These are phyloP conservation scores for Leptodactylus fallax DNA, from an alignment of 2,797 vertebrate species.

Conservation along the genomic window DNA sequence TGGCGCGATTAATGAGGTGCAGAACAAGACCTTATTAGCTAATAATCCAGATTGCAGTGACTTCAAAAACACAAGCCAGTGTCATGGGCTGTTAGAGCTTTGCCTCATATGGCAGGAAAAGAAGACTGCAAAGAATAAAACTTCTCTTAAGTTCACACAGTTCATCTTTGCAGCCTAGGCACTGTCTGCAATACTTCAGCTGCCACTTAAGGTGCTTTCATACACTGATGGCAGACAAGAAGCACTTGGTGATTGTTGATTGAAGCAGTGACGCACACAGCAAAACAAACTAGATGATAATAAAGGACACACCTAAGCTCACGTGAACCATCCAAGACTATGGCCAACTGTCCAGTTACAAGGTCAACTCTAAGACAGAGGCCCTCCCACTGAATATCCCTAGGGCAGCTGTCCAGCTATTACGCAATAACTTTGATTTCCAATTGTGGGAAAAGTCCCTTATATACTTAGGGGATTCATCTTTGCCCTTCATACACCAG, in stretches of 20 bases:
- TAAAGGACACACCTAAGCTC: no score
- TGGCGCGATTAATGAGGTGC: constrained; percentile 14
- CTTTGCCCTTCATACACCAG: no score
- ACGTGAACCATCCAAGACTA: no score
- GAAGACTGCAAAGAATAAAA: background rate
- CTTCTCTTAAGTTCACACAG: background rate
- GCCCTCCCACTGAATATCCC: no score
- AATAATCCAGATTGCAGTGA: constrained; percentile 20
- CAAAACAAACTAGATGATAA: no score
- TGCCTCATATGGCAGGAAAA: background rate
- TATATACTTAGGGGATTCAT: no score
- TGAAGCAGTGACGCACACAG: background rate
- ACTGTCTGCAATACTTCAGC: background rate
- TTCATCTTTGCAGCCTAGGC: background rate
- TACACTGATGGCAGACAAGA: background rate
- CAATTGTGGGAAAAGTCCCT: no score
- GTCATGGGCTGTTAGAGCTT: background rate
- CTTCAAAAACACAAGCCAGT: constrained; percentile 21
- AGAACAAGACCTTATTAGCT: constrained; percentile 20
- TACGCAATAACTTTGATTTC: no score
- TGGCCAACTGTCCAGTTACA: no score
- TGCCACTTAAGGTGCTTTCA: background rate
- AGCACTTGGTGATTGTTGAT: background rate
- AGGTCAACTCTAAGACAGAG: no score
- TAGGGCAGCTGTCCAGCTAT: no score